Evolutionary conservation across 2,797 vertebrate species (phyloP), one percentile per base, ranked within the genome.

Genomic region (Xenopus petersii): DNA sequence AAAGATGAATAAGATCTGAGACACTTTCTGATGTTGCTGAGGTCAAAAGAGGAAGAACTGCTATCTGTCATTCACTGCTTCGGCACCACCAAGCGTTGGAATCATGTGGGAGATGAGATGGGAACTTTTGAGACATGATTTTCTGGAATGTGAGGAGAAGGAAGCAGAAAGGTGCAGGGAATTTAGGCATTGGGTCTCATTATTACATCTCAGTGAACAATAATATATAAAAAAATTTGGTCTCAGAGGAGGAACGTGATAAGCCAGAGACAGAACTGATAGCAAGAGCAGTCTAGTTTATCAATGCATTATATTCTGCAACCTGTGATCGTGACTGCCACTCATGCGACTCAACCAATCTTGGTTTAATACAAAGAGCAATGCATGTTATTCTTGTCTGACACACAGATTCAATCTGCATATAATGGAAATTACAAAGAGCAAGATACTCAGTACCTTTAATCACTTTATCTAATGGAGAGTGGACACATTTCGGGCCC

Each of bases 1-100:
- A 92, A 85, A 91, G 85, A 91, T 90, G 90, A 91, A 88, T 91
- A 90, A 91, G 89, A 87, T 89, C 86, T 90, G 88, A 92, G 92
- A 89, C 84, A 83, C 83, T 86, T 90, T 91, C 86, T 91, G 90
- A 92, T 92, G 89, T 91, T 90, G 89, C 90, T 67, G 90, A 88
- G 91, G 90, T 92, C 91, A 91, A 89, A 89, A 83, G 82, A 92
- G 87, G 84, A 88, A 88, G 84, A 75, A 70, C 84, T 84, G 82
- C 69, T 80, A 86, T 85, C 88, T 88, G 88, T 91, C 87, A 85
- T 84, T 87, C 78, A 16, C 54, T 8, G 58, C 82, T 81, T 84
- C 71, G 0, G 87, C 86, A 83, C 71, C 67, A 65, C 78, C 85
- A 86, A 86, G 83, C 78, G 24, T 66, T 82, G 82, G 82, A 85